Evolutionary conservation across 2,888 invertebrate genomes (phyloP).

Genomic region (Aquatica leii): DNA sequence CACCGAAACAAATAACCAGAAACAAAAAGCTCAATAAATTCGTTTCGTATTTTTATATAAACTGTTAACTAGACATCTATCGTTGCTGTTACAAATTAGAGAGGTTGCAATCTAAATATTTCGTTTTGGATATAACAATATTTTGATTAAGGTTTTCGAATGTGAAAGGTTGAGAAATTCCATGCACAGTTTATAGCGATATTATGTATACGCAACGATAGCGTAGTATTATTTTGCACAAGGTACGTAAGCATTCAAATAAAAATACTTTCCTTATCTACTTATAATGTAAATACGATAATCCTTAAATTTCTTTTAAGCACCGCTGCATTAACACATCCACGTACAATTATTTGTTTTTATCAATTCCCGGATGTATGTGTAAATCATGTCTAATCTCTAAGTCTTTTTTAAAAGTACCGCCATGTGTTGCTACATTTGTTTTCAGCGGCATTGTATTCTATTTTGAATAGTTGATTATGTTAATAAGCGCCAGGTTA

Average conservation of each 20-base stretch:
- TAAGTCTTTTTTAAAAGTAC: conserved; percentile 16
- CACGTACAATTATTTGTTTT: conserved; percentile 29
- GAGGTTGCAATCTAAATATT: too few relatives aligned
- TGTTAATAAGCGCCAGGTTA: conserved; percentile 7
- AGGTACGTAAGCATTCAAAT: too few relatives aligned
- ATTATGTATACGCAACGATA: too few relatives aligned
- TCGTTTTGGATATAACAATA: background rate
- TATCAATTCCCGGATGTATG: conserved; percentile 26
- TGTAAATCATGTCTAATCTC: conserved; percentile 26
- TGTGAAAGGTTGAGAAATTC: too few relatives aligned
- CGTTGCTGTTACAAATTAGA: too few relatives aligned
- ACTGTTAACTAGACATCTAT: background rate
- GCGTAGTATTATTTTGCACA: too few relatives aligned
- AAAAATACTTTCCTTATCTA: too few relatives aligned
- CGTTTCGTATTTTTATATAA: conserved; percentile 15
- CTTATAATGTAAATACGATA: conserved; percentile 18
- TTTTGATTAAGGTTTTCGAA: background rate
- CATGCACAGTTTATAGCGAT: too few relatives aligned
- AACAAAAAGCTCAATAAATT: conserved; percentile 31
- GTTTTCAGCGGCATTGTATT: background rate
- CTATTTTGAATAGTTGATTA: conserved; percentile 11
- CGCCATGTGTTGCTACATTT: conserved; percentile 18
- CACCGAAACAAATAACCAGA: conserved; percentile 34
- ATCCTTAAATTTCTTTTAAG: conserved; percentile 24
- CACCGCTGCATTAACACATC: conserved; percentile 25